Evolutionary conservation across 2,888 invertebrate species (phyloP).

Genomic region (Autographa gamma): DNA sequence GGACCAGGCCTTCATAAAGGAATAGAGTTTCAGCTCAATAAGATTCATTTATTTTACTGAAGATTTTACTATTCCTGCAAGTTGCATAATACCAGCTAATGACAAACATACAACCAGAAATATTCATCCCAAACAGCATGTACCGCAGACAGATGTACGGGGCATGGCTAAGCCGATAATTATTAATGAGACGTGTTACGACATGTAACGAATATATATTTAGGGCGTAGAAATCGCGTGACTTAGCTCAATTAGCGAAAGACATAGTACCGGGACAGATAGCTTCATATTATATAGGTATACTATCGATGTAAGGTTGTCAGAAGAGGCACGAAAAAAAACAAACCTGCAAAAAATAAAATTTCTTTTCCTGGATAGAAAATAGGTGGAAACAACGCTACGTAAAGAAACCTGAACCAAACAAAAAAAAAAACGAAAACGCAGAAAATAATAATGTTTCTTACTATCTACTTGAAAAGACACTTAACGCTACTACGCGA

Average conservation of each 20-base stretch:
- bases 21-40: too few species aligned
- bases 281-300: conserved; percentile 19
- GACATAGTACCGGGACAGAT: conserved; percentile 43
- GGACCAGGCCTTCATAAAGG: too few species aligned
- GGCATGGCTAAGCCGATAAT: conserved; percentile 1
- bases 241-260: conserved; percentile 41
- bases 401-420: neutral
- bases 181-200: conserved; percentile 4
- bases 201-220: conserved; percentile 25
- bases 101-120: neutral
- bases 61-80: too few species aligned
- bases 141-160: neutral
- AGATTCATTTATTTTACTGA: too few species aligned
- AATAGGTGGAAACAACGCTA: neutral
- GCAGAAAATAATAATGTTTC: neutral
- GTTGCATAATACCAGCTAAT: too few species aligned
- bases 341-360: neutral
- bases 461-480: too few species aligned
- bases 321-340: neutral
- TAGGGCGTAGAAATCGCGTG: conserved; percentile 44
- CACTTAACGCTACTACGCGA: too few species aligned
- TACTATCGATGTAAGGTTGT: neutral
- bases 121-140: neutral
- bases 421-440: neutral
- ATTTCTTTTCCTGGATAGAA: neutral